Conservation (phyloP, 2,888 invertebrate genomes). For the Ceraclea dissimilis region DNA sequence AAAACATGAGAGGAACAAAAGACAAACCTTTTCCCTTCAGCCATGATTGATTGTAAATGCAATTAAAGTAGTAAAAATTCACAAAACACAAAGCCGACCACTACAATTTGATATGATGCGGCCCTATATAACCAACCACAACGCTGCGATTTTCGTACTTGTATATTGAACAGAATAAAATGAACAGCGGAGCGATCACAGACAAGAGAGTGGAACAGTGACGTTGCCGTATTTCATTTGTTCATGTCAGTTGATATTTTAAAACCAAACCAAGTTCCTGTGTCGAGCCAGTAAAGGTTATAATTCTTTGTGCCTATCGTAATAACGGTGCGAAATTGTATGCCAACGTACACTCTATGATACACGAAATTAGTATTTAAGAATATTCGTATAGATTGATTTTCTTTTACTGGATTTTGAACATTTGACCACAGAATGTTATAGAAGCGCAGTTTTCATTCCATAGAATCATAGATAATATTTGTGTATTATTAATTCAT, state of each 20-base stretch:
- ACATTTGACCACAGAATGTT: no score
- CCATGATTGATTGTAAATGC: conserved; percentile 36
- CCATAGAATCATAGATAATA: no score
- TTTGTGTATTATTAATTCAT: no score
- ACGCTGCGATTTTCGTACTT: no score
- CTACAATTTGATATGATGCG: neutral
- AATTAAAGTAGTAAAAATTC: conserved; percentile 4
- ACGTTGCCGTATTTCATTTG: conserved; percentile 55
- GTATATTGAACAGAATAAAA: no score
- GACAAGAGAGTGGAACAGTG: conserved; percentile 28
- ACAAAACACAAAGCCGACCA: conserved; percentile 31
- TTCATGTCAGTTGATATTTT: conserved; percentile 30
- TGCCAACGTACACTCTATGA: no score
- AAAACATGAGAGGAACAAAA: neutral
- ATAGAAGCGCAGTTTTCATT: no score
- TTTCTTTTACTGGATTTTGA: no score
- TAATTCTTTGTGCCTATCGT: neutral
- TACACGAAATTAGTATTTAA: no score
- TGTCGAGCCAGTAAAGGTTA: neutral
- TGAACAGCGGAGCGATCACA: neutral
- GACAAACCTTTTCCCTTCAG: conserved; percentile 49
- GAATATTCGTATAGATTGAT: no score
- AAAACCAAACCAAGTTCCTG: neutral
- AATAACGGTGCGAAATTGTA: neutral
- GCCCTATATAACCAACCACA: neutral